Evolutionary conservation across 2,797 vertebrate genomes (phyloP).

Genomic region (Hipposideros larvatus): DNA sequence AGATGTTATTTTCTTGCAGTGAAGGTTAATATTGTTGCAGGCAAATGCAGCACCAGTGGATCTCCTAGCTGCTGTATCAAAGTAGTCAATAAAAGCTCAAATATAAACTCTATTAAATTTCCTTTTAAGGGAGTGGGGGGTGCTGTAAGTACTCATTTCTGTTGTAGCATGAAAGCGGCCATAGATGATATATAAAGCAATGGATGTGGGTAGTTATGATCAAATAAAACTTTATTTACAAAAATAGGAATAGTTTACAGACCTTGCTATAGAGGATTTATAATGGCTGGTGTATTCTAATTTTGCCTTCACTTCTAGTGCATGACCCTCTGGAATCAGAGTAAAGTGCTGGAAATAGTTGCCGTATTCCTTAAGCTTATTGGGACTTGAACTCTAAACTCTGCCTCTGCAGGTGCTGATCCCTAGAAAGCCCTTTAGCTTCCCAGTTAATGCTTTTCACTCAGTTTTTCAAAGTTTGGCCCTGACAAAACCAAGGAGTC

Average conservation of each 20-base stretch:
- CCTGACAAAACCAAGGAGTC: background rate
- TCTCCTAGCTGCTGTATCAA: background rate
- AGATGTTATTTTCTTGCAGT: background rate
- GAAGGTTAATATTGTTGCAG: background rate
- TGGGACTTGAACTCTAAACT: background rate
- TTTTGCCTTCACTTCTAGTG: background rate
- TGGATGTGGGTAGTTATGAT: background rate
- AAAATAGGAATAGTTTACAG: background rate
- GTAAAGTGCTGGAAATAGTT: background rate
- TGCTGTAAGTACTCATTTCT: background rate
- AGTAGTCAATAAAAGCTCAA: background rate
- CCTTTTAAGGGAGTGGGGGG: background rate
- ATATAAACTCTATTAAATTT: background rate
- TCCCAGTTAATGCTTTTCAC: background rate
- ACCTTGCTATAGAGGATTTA: background rate
- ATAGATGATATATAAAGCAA: background rate
- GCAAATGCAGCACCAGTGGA: background rate
- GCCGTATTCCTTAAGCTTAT: background rate
- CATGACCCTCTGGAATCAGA: background rate
- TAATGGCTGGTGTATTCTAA: background rate
- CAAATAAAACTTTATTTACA: slow-evolving; percentile 13
- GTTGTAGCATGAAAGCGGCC: background rate
- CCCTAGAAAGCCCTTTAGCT: background rate
- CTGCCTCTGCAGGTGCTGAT: background rate
- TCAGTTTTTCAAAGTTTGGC: background rate